Conservation (phyloP, 2,113 vertebrate genomes). For the Tychaedon coryphoeus region DNA sequence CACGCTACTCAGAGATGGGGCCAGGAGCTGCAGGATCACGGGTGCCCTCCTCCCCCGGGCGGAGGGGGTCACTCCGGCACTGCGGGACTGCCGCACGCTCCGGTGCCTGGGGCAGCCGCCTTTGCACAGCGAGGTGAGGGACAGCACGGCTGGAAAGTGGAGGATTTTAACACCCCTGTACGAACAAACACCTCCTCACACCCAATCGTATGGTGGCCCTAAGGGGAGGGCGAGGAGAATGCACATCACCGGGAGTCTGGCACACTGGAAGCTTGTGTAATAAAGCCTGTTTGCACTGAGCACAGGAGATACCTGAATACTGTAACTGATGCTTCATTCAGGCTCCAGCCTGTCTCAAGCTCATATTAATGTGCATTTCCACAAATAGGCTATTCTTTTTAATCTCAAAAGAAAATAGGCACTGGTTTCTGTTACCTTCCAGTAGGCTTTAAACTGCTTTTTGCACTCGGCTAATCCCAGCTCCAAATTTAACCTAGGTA, state of each 20-base stretch:
- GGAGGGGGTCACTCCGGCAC: accelerated
- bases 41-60: neutral
- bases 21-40: accelerated
- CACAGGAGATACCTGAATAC: neutral
- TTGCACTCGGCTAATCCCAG: neutral
- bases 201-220: accelerated
- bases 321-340: neutral
- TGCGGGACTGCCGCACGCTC: accelerated
- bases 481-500: neutral
- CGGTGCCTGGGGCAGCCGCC: neutral
- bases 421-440: neutral
- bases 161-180: neutral
- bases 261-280: neutral
- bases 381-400: neutral
- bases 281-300: neutral
- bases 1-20: accelerated
- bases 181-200: neutral
- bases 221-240: neutral
- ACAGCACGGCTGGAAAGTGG: neutral
- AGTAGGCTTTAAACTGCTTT: neutral
- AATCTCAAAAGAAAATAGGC: neutral
- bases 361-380: neutral
- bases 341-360: neutral
- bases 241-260: neutral
- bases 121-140: neutral